These are phyloP conservation scores for Ormia ochracea DNA, from an alignment of 2,888 invertebrate genomes.

Conservation along the genomic window DNA sequence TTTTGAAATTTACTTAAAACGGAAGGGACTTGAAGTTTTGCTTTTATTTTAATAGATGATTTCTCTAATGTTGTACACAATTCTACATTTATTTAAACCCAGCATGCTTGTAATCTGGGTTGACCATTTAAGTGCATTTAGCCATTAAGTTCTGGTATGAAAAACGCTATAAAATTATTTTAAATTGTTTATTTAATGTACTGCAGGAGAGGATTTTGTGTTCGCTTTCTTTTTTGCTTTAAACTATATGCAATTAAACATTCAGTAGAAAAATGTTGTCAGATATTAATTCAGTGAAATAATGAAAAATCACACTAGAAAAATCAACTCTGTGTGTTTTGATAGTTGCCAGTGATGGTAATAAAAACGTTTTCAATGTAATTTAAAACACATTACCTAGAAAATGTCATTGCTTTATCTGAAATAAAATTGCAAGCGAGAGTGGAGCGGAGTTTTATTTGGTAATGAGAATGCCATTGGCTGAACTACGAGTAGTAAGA, in stretches of 20 bases:
- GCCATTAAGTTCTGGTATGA: constrained; percentile 21
- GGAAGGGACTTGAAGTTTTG: not conserved
- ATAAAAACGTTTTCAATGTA: too few species aligned
- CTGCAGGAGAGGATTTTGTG: not conserved
- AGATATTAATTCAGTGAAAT: too few species aligned
- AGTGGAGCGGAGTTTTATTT: too few species aligned
- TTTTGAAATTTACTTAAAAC: not conserved
- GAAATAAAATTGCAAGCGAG: too few species aligned
- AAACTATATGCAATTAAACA: not conserved
- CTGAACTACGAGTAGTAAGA: too few species aligned
- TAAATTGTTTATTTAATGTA: not conserved
- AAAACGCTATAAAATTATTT: not conserved
- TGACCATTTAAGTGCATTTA: constrained; percentile 52
- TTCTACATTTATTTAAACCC: constrained; percentile 2
- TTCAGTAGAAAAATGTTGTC: not conserved
- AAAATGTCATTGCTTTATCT: too few species aligned
- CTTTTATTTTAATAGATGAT: not conserved
- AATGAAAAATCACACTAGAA: too few species aligned
- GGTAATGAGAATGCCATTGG: too few species aligned
- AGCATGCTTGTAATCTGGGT: constrained; percentile 27
- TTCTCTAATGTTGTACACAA: not conserved
- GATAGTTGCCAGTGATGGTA: too few species aligned
- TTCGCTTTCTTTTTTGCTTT: too few species aligned
- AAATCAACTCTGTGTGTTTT: too few species aligned
- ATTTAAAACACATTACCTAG: too few species aligned